These are phyloP conservation scores for Amyelois transitella DNA, from an alignment of 1,140 invertebrate species.

Conservation along the genomic window DNA sequence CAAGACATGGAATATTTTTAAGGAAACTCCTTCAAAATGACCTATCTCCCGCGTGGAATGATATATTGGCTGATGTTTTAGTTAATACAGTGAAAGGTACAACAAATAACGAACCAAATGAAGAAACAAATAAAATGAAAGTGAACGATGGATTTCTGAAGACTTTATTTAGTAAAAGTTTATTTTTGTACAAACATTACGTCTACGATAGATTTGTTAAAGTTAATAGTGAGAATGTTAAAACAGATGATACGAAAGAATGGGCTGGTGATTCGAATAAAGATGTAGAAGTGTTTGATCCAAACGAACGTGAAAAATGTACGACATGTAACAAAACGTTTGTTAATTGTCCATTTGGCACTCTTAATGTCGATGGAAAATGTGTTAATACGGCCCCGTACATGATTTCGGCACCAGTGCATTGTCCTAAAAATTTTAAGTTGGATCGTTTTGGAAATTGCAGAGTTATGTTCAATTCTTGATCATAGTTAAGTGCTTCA, in stretches of 20 bases:
- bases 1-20: constrained; percentile 33
- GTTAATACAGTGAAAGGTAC: constrained; percentile 42
- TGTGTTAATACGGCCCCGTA: constrained; percentile 33
- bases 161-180: constrained; percentile 30
- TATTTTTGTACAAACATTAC: constrained; percentile 40
- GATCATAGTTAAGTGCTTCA: background rate
- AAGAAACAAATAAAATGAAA: constrained; percentile 23
- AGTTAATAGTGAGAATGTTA: constrained; percentile 4
- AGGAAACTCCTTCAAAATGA: constrained; percentile 31
- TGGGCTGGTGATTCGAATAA: constrained; percentile 12
- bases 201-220: constrained; percentile 33
- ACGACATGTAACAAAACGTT: constrained; percentile 15
- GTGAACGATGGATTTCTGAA: constrained; percentile 19
- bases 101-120: constrained; percentile 26
- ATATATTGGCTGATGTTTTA: constrained; percentile 46
- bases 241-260: background rate
- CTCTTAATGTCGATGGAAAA: constrained; percentile 29
- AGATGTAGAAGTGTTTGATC: constrained; percentile 52
- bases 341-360: constrained; percentile 34
- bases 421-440: constrained; percentile 50
- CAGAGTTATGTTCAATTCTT: constrained; percentile 18
- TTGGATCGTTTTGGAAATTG: constrained; percentile 47
- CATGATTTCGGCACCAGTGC: constrained; percentile 43
- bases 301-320: constrained; percentile 42
- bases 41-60: constrained; percentile 47